Base-by-base conservation (phyloP, 1,140 invertebrate species). In the Palaemon carinicauda region DNA sequence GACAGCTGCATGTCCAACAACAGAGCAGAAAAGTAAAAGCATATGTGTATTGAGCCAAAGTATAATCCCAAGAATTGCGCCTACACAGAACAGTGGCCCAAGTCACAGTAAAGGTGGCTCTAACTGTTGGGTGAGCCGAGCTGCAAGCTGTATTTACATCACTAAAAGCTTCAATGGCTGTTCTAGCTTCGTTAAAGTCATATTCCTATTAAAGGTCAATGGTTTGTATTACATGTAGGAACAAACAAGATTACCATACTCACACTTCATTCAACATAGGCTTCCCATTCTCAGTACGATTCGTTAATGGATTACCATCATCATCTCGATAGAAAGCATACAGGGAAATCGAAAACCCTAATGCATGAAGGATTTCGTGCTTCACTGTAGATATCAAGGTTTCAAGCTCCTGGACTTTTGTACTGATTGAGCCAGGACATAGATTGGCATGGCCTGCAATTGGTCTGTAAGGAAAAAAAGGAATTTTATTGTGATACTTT, bases 381-480 rank as follows among this genome's bases (percentile, higher is more conserved):
- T 99, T 99, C 0, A 99, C 97, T 0, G 98, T 99, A 29, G 98
- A 98, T 87, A 99, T 92, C 1, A 99, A 93, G 19, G 97, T 97
- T 90, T 98, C 96, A 82, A 98, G 92, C 90, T 99, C 98, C 90
- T 98, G 96, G 50, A 95, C 94, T 90, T 97, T 97, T 19, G 96
- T 98, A 90, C 80, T 87, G 69, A 99, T 96, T 90, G 96, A 97
- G n/a, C 95, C 94, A 0, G 98, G 98, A 91, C 98, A 99, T 78
- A 99, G 94, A 93, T 99, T 99, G 1, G 98, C 98, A 92, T 99
- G 98, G 0, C 98, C 98, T 0, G 98, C 98, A 79, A 99, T 98
- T 1, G 98, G 98, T 89, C 97, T 98, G 92, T 71, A 15, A 14
- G 12, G 0, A 53, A 21, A 31, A 27, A 51, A 21, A n/a, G 7